Evolutionary conservation across 2,888 invertebrate genomes (phyloP), one percentile per base, ranked within the genome.

Genomic region (Frankliniella intonsa): DNA sequence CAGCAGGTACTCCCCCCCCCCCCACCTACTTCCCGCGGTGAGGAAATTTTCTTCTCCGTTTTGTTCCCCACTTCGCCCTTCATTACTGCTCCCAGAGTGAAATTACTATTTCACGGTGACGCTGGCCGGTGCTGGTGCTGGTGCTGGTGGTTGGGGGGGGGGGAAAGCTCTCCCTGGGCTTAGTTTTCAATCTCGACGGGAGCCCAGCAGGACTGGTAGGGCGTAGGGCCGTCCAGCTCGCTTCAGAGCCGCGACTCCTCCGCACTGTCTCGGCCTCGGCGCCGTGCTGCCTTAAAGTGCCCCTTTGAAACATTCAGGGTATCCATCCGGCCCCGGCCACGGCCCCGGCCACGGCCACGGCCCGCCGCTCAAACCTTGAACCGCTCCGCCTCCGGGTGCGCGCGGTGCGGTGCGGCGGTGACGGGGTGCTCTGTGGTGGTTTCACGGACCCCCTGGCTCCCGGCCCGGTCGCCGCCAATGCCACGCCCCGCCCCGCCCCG

Each of bases 171-270:
- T 38, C 3, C 11, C 22, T 11, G 22, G 69, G 69, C 69, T 76
- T 76, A 76, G 69, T 76, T 76, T 76, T 76, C 69, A 76, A 76
- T 76, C 69, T 76, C 12, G 69, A 22, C 69, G 22, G 11, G 69
- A 12, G 22, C 69, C n/a, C n/a, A 8, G 17, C 62, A 17, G 62
- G 62, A 62, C 62, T 14, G 0, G 38, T 38, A 5, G 38, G 38
- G 38, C 38, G 38, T 5, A 38, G 38, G 38, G 38, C 38, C 38
- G 38, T 38, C 38, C 3, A 38, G 38, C 38, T 38, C 3, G 38
- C 38, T 5, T 2, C 38, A 38, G 38, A 2, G 5, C 5, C 2
- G 38, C 38, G 38, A 38, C 38, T 38, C 14, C 62, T 62, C 17
- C n/a, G 7, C 62, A 7, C 62, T 17, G 19, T 62, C 62, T 55